Evolutionary conservation across 2,797 vertebrate species (phyloP), one percentile per base, ranked within the genome.

Genomic region (Sylvia borin): DNA sequence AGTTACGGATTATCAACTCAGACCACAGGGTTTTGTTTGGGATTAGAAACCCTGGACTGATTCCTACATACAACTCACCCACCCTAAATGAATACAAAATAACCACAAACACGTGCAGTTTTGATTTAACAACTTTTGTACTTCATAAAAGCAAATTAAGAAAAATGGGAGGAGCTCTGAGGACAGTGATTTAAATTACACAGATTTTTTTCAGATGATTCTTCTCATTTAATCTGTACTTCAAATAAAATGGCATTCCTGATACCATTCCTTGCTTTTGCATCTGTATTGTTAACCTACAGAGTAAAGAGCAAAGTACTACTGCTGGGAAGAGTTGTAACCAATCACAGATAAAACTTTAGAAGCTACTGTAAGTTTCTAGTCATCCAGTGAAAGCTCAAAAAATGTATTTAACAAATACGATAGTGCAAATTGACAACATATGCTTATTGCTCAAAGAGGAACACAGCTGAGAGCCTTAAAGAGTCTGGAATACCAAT

Each of bases 131-230:
- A 51, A 45, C 9, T 91, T 85, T 6, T 57, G 34, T 64, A 79
- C 64, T 82, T 82, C 53, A 88, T 67, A 85, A 93, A 86, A 93
- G 75, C 47, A 95, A 95, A 95, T 83, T 53, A 93, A 84, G 80
- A 24, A 53, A 86, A 93, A 92, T 55, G 62, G 70, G 64, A 86
- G 79, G 53, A 85, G 53, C 19, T 65, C 32, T 42, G 70, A 88
- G 93, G 74, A 95, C 83, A 93, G 53, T 58, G 38, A 83, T 81
- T 72, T 72, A 92, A 93, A 93, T 83, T 83, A 76, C 26, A 61
- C 0, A 29, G 40, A 70, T n/a, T 54, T 86, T 88, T 88, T 81
- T 85, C 75, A 88, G 61, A 88, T 18, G 32, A 74, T 74, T 85
- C 75, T 83, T 93, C 82, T 68, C 70, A 65, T 85, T 89, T 83